Conservation (phyloP, 2,888 invertebrate species). For the Melinaea marsaeus region DNA sequence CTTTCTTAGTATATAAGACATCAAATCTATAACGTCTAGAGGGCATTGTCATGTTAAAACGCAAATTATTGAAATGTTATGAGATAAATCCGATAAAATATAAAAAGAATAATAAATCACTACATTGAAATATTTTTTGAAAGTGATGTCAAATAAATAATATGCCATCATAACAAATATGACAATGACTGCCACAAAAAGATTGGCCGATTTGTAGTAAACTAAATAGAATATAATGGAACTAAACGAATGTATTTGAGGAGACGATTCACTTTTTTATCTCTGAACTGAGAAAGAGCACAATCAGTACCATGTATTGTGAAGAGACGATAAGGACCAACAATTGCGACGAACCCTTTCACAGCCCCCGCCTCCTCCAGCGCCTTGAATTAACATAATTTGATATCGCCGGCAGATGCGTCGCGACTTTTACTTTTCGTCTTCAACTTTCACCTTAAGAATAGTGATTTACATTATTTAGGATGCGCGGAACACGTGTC, state of each 20-base stretch:
- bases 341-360: constrained; percentile 57
- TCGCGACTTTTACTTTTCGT: constrained; percentile 72
- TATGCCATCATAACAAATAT: constrained; percentile 48
- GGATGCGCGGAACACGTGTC: constrained; percentile 44
- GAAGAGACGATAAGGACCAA: constrained; percentile 52
- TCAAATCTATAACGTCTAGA: background rate
- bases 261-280: constrained; percentile 55
- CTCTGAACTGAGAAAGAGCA: constrained; percentile 50
- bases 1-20: background rate
- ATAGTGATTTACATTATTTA: constrained; percentile 66
- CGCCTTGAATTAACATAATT: constrained; percentile 59
- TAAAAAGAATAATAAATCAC: constrained; percentile 56
- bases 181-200: constrained; percentile 52
- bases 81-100: constrained; percentile 29
- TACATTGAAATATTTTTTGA: constrained; percentile 49
- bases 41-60: constrained; percentile 5
- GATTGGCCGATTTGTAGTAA: constrained; percentile 65
- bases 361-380: constrained; percentile 45
- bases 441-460: constrained; percentile 75
- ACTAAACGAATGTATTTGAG: constrained; percentile 49
- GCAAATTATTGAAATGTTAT: constrained; percentile 25
- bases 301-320: constrained; percentile 53
- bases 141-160: constrained; percentile 58
- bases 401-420: constrained; percentile 60
- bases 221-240: constrained; percentile 58